Conservation (phyloP, 2,113 vertebrate species). For the Corythornis madagascariensis region DNA sequence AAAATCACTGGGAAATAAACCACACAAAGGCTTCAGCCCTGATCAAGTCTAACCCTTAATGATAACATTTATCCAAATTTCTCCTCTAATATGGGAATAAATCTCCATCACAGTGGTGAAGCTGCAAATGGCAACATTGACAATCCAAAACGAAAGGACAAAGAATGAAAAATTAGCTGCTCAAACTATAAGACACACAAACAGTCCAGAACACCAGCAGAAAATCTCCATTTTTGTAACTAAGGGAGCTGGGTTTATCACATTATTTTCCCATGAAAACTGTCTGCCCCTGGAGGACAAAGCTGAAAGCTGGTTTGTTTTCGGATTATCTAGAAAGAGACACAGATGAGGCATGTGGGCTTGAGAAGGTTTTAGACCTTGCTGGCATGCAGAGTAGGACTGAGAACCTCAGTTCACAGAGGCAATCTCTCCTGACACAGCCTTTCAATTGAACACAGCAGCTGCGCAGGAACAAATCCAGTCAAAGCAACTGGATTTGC, state of each 20-base stretch:
- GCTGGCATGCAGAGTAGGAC: background rate
- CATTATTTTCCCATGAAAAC: background rate
- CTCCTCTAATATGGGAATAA: background rate
- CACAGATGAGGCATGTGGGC: background rate
- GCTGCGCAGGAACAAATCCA: background rate
- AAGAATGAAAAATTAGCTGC: background rate
- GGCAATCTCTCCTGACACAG: background rate
- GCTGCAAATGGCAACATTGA: background rate
- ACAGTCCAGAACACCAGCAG: background rate
- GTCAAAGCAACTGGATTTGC: conserved; percentile 6
- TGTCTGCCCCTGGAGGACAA: background rate
- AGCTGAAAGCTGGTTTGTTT: background rate
- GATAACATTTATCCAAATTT: background rate
- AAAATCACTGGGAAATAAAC: background rate
- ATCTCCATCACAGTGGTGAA: background rate
- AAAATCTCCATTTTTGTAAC: background rate
- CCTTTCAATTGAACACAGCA: background rate
- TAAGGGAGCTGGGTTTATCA: background rate
- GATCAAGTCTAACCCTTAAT: background rate
- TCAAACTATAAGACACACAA: background rate
- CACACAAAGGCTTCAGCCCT: background rate
- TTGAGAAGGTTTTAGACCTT: background rate
- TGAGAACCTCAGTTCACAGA: background rate
- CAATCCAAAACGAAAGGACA: background rate
- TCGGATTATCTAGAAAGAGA: background rate